Evolutionary conservation across 2,888 invertebrate genomes (phyloP).

Genomic region (Crocallis elinguaria): DNA sequence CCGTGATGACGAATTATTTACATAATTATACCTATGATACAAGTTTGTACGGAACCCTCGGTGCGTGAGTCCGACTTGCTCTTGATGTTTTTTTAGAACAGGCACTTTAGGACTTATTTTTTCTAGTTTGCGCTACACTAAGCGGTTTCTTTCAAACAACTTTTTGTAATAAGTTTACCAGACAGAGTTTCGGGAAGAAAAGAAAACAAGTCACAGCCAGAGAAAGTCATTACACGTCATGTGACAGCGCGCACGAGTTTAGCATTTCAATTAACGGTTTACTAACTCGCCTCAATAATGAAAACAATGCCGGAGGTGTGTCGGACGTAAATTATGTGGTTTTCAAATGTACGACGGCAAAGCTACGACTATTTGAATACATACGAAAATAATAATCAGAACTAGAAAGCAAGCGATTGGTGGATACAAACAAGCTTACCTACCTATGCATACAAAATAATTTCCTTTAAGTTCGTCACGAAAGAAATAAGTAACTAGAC

Average conservation of each 20-base stretch:
- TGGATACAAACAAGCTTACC: too few species aligned
- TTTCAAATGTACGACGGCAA: constrained; percentile 24
- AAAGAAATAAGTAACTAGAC: too few species aligned
- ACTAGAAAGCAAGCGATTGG: neutral
- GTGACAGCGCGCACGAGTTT: constrained; percentile 56
- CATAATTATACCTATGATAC: too few species aligned
- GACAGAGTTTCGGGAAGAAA: constrained; percentile 54
- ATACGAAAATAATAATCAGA: neutral
- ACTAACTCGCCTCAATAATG: constrained; percentile 26
- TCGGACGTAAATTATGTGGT: constrained; percentile 35
- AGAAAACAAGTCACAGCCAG: constrained; percentile 64
- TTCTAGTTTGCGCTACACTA: too few species aligned
- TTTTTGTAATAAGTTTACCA: neutral
- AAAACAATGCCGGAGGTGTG: constrained; percentile 33
- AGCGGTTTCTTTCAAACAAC: too few species aligned
- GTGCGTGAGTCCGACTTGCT: too few species aligned
- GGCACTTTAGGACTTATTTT: too few species aligned
- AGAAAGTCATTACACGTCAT: constrained; percentile 83
- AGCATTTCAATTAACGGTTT: constrained; percentile 57
- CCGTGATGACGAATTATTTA: too few species aligned
- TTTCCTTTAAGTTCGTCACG: too few species aligned
- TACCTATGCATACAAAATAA: too few species aligned
- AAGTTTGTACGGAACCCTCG: too few species aligned
- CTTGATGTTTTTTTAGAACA: too few species aligned
- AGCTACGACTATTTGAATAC: constrained; percentile 1